phyloP scores from a whole-genome alignment of 2,797 vertebrate species.

The Anguilla anguilla region DNA sequence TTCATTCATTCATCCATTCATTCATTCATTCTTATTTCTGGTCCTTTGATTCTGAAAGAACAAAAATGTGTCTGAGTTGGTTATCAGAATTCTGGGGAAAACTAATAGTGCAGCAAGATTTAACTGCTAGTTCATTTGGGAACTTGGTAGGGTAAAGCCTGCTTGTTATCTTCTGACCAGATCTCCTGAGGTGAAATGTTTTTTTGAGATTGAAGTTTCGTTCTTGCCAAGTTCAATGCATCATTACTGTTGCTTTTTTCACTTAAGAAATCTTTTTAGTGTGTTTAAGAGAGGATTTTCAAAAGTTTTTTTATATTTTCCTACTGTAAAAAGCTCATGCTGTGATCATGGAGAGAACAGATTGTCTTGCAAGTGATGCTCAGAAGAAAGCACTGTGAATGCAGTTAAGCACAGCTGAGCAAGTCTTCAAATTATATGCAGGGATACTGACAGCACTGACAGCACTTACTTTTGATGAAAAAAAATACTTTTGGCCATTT shows the following conservation, averaged over 20 bases:
- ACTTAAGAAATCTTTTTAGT: background rate
- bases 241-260: background rate
- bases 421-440: background rate
- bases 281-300: background rate
- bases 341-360: background rate
- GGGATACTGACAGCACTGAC: background rate
- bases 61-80: background rate
- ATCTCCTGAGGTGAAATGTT: background rate
- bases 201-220: background rate
- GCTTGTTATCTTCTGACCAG: background rate
- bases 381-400: background rate
- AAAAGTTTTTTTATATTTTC: background rate
- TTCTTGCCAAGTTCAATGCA: background rate
- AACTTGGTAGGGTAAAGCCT: background rate
- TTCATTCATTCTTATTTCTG: constrained; percentile 1
- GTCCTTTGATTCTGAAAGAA: background rate
- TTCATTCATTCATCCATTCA: no score
- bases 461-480: background rate
- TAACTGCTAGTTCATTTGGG: background rate
- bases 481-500: background rate
- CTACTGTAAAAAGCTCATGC: background rate
- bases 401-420: background rate
- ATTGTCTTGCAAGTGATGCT: background rate
- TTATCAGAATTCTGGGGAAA: background rate
- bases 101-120: background rate